phyloP scores from a whole-genome alignment of 53 echinoderm and acorn worm species.

The Pentamera pediparva region DNA sequence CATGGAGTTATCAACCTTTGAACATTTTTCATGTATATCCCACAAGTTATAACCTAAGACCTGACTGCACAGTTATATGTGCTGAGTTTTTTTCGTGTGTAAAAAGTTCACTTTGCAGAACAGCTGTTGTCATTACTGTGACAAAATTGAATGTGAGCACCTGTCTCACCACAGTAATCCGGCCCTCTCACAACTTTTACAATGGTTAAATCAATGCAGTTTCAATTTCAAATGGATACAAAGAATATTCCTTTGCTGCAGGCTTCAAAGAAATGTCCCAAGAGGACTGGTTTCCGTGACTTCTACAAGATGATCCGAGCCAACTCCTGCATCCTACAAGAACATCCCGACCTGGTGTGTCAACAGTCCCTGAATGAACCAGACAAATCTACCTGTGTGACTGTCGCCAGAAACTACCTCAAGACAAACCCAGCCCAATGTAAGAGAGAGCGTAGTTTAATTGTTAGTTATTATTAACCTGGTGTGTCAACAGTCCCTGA shows the following conservation, averaged over 20 bases:
- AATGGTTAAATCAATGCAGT: no score
- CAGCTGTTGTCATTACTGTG: no score
- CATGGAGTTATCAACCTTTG: no score
- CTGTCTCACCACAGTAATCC: no score
- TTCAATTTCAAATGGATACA: background rate
- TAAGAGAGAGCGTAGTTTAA: no score
- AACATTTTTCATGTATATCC: no score
- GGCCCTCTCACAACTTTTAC: no score
- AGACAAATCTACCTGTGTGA: constrained; percentile 62
- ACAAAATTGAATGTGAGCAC: no score
- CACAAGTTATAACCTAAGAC: no score
- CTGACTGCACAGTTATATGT: no score
- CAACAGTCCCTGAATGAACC: constrained; percentile 84
- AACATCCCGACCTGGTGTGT: constrained; percentile 69
- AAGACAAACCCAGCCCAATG: constrained; percentile 38
- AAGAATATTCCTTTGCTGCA: background rate
- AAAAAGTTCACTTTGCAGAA: no score
- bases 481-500: background rate
- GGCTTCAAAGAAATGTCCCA: constrained; percentile 48
- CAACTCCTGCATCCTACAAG: constrained; percentile 57
- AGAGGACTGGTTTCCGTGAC: constrained; percentile 31
- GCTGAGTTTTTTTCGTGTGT: no score
- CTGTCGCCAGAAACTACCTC: constrained; percentile 52
- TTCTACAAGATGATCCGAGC: constrained; percentile 82
- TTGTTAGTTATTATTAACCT: background rate